These are phyloP conservation scores for Lingula anatina DNA, from an alignment of 2,888 invertebrate species.

Conservation along the genomic window DNA sequence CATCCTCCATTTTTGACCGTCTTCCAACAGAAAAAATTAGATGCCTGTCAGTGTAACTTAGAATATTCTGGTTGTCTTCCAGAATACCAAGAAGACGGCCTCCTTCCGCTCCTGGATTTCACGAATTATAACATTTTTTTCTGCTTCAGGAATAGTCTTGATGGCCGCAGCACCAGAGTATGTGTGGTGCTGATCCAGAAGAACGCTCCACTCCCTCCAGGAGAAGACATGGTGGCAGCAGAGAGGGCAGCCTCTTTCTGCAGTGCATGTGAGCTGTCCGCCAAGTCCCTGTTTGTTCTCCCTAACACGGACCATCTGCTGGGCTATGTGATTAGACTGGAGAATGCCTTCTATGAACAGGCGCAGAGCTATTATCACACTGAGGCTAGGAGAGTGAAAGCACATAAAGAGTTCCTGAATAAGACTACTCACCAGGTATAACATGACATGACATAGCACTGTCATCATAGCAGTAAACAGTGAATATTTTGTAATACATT, in stretches of 20 bases:
- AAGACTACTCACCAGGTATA: conserved; percentile 76
- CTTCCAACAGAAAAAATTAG: no score
- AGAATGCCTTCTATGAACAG: conserved; percentile 89
- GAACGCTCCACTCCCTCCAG: conserved; percentile 63
- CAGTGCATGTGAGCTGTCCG: conserved; percentile 82
- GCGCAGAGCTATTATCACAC: conserved; percentile 88
- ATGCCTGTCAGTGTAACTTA: no score
- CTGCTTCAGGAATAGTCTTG: conserved; percentile 43
- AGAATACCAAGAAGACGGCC: no score
- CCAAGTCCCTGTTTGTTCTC: conserved; percentile 86
- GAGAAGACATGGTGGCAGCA: conserved; percentile 67
- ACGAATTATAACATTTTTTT: no score
- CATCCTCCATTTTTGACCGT: no score
- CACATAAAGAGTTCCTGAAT: conserved; percentile 84
- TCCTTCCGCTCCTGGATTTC: no score
- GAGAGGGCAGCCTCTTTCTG: conserved; percentile 89
- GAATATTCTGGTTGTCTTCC: no score
- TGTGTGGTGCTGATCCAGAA: conserved; percentile 85
- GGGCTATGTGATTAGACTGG: conserved; percentile 67
- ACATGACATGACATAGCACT: no score
- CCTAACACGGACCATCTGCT: conserved; percentile 79
- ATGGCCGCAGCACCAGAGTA: conserved; percentile 58
- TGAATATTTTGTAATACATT: no score
- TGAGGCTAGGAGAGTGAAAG: conserved; percentile 75
- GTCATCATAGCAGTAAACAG: no score